Base-by-base conservation (phyloP, 2,113 vertebrate genomes). In the Hydrochoerus hydrochaeris region DNA sequence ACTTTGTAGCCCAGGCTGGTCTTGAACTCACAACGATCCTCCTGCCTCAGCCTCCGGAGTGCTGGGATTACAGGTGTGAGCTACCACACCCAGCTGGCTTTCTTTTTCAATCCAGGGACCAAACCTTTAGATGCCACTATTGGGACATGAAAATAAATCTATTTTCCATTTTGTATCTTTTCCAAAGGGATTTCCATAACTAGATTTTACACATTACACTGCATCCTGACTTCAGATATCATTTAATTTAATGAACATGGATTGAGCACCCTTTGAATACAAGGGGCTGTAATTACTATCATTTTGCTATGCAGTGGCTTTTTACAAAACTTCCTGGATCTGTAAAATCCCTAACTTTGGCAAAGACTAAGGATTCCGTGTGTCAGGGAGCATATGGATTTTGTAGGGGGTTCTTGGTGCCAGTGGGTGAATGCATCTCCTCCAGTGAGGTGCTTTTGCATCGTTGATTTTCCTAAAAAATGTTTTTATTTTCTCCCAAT, bases 401-500 rank as follows among this genome's bases (percentile, higher is more conserved):
- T 58, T 32, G 30, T 35, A 8, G 46, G 30, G 16, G 24, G n/a
- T 22, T 93, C 71, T 75, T 13, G n/a, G 30, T 58, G 91, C 67
- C 19, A 4, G 2, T 20, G 28, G 35, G 80, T 83, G 2, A 41
- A 14, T 46, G 3, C 7, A 1, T 44, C 83, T 60, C 20, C 14
- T 8, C 0, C 19, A 41, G 13, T 17, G n/a, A 35, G 73, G 28
- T 57, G 3, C 63, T 93, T 89, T 77, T 80, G 41, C 73, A 14
- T 73, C 7, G 7, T 1, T 95, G 81, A 7, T 44, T 90, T 88
- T 94, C 86, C 92, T 98, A 82, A 98, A 62, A 49, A 54, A 67
- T 60, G 11, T 41, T 82, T 93, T 82, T 57, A 7, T 92, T 96
- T 91, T 77, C 58, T 93, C 96, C 95, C 96, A 11, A 97, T 98